Evolutionary conservation across 2,797 vertebrate genomes (phyloP).

Genomic region (Melanotaenia maccullochi): DNA sequence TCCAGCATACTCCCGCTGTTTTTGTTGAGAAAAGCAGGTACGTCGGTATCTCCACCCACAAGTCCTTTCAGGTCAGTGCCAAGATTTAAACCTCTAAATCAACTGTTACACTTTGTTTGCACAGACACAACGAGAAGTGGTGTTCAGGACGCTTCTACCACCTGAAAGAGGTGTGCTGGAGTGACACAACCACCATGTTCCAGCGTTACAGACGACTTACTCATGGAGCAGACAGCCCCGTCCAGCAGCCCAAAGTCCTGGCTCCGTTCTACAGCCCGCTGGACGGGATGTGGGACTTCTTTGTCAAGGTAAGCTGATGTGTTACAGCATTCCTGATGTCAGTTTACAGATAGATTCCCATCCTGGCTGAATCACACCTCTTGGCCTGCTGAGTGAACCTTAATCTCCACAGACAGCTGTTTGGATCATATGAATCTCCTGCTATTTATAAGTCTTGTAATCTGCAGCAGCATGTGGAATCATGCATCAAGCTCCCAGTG

Average conservation of each 20-base stretch:
- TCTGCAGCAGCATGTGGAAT: background rate
- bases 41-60: too few species aligned
- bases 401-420: slow-evolving; percentile 13
- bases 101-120: background rate
- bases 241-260: slow-evolving; percentile 79
- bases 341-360: background rate
- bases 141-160: slow-evolving; percentile 81
- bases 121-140: slow-evolving; percentile 59
- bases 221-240: slow-evolving; percentile 40
- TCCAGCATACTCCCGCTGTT: slow-evolving; percentile 81
- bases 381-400: background rate
- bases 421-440: background rate
- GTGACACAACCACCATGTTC: slow-evolving; percentile 81
- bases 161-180: slow-evolving; percentile 86
- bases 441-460: slow-evolving; percentile 6
- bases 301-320: slow-evolving; percentile 66
- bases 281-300: slow-evolving; percentile 75
- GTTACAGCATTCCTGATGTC: background rate
- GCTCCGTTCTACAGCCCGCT: slow-evolving; percentile 74
- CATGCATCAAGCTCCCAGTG: slow-evolving; percentile 1
- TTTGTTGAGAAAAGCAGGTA: slow-evolving; percentile 80
- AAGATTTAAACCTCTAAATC: background rate
- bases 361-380: background rate
- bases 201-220: slow-evolving; percentile 72
- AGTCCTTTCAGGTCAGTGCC: too few species aligned